Base-by-base conservation (phyloP, 1,140 invertebrate species). In the Drosophila pachea region DNA sequence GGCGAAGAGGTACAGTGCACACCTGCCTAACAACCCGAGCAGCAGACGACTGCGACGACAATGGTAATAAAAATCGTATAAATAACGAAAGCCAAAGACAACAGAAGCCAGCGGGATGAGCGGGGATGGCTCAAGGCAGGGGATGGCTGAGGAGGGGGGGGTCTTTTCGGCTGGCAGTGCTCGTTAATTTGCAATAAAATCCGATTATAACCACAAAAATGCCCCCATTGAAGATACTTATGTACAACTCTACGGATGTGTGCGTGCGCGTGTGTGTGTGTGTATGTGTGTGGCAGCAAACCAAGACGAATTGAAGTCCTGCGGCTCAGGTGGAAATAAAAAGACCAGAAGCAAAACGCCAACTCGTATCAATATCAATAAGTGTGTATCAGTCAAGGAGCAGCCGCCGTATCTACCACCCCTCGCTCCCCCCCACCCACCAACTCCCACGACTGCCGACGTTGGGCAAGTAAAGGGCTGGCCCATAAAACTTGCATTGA, bases 111-210 rank as follows among this genome's bases (percentile, higher is more conserved):
- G 22, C 22, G 22, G 22, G 3, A 22, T 22, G 22, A 22, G 22
- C 1, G 22, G 22, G 22, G 22, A 22, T 2, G 22, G 3, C 22
- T 22, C 22, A n/a, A n/a, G 22, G 22, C 22, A 22, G 22, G 22
- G 22, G 22, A 3, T 2, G 22, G 22, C 3, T 3, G 22, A 3
- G 35, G 29, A 16, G 14, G 3, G 40, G 4, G 12, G 60, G 52
- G 67, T 48, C 47, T 56, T 45, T 7, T 45, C 45, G 16, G 59
- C 31, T 60, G 22, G 54, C 35, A 55, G 54, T 61, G 73, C 84
- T 87, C 78, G 84, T 87, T 87, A 87, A 87, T 87, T 87, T 87
- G 84, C 84, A 87, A 87, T 87, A 87, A 87, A 87, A 87, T 83
- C 84, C 84, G 84, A 87, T 87, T 87, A 87, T 87, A 87, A 84